A percentile compares a stretch with the other conserved stretches of the same genome.
Conservation (phyloP, 1,140 invertebrate species). For the Catajapyx aquilonaris region DNA sequence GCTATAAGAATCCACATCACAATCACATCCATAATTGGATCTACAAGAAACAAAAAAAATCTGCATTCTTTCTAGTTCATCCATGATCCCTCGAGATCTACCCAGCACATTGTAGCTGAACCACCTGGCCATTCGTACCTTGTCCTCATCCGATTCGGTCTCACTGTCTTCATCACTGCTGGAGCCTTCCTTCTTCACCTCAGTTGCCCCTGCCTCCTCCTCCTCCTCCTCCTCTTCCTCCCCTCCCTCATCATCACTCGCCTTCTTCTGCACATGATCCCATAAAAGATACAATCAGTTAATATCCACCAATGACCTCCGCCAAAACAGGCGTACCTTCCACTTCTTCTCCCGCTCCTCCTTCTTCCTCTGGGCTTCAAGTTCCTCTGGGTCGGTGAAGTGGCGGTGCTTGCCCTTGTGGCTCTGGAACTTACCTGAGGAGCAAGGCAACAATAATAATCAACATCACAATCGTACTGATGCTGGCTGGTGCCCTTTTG, state of each 20-base stretch:
- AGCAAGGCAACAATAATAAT: no score
- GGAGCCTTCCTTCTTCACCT: conserved; percentile 20
- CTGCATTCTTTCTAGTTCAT: no score
- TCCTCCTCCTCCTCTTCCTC: conserved; percentile 31
- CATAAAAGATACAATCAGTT: conserved; percentile 5
- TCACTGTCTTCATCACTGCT: no score
- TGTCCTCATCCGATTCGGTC: conserved; percentile 27
- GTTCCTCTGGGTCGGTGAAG: conserved; percentile 82
- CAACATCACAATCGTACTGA: no score
- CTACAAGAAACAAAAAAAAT: no score
- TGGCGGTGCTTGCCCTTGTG: conserved; percentile 80
- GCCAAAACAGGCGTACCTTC: conserved; percentile 31
- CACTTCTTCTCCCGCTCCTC: conserved; percentile 44
- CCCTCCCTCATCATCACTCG: conserved; percentile 29
- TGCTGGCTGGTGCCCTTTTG: no score
- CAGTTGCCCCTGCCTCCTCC: conserved; percentile 21
- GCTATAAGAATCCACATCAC: no score
- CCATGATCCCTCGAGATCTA: no score
- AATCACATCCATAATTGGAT: no score
- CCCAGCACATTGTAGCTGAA: no score
- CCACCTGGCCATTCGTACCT: no score
- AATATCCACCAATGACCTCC: conserved; percentile 9
- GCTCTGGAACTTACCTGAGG: conserved; percentile 60
- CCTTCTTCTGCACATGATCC: conserved; percentile 26
- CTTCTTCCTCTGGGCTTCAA: conserved; percentile 64